Conservation (phyloP, 2,797 vertebrate species). For the Hirundo rustica region DNA sequence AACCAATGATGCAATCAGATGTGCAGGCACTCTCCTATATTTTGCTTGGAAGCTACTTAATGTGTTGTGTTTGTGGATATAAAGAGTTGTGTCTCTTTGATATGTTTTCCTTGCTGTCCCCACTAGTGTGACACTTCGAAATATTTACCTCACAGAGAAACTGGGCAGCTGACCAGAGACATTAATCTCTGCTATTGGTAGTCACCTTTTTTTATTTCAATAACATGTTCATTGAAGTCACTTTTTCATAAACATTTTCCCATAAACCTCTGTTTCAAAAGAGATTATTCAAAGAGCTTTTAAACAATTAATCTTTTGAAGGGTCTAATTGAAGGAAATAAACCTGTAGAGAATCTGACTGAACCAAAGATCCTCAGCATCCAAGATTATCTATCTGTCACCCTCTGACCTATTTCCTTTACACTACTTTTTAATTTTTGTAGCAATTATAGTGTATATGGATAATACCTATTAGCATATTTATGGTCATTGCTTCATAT, state of each 20-base stretch:
- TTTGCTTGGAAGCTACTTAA: neutral
- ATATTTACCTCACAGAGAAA: neutral
- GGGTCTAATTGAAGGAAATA: slow-evolving; percentile 74
- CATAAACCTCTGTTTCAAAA: slow-evolving; percentile 66
- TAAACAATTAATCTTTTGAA: slow-evolving; percentile 72
- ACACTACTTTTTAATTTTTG: slow-evolving; percentile 85
- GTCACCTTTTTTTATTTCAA: slow-evolving; percentile 70
- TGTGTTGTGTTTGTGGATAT: neutral
- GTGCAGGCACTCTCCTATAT: neutral
- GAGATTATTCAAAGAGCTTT: slow-evolving; percentile 71
- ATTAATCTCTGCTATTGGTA: slow-evolving; percentile 65
- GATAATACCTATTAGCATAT: slow-evolving; percentile 99
- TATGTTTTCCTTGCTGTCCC: neutral
- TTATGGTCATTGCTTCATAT: slow-evolving; percentile 98
- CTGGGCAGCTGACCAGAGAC: slow-evolving; percentile 26
- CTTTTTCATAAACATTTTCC: slow-evolving; percentile 63
- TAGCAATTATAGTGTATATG: slow-evolving; percentile 82
- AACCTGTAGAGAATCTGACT: slow-evolving; percentile 82
- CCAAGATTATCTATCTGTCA: slow-evolving; percentile 79
- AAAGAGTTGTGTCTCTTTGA: neutral
- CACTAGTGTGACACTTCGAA: neutral
- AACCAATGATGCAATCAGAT: neutral
- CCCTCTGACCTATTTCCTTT: slow-evolving; percentile 80
- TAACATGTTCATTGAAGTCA: slow-evolving; percentile 61
- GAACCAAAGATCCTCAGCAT: slow-evolving; percentile 71